Evolutionary conservation across 2,797 vertebrate species (phyloP).

Genomic region (Discoglossus pictus): DNA sequence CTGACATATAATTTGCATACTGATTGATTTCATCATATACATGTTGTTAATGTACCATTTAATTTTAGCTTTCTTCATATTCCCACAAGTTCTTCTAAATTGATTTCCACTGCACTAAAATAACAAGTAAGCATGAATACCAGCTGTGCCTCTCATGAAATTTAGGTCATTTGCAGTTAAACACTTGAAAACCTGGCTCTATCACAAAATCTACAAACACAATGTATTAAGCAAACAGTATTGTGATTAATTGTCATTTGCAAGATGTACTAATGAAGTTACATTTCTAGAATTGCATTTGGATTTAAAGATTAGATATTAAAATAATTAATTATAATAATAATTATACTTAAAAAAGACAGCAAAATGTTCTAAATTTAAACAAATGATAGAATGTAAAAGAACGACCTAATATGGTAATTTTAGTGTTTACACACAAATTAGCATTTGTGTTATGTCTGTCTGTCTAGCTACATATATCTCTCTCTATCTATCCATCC

Average conservation of each 20-base stretch:
- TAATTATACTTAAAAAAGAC: too few relatives aligned
- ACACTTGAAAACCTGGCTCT: conserved; percentile 33
- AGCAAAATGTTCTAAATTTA: too few relatives aligned
- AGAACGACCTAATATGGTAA: too few relatives aligned
- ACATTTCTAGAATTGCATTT: neutral
- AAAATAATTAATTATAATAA: too few relatives aligned
- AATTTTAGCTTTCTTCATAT: conserved; percentile 4
- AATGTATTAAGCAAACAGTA: conserved; percentile 32
- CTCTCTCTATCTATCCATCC: too few relatives aligned
- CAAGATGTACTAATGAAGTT: conserved; percentile 23
- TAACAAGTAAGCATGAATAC: conserved; percentile 13
- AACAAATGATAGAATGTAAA: too few relatives aligned
- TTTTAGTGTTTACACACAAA: too few relatives aligned
- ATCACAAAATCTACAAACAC: conserved; percentile 11
- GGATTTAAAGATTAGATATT: neutral
- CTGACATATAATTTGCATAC: too few relatives aligned
- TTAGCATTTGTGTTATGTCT: too few relatives aligned
- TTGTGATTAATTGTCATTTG: conserved; percentile 37
- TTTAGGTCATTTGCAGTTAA: conserved; percentile 46
- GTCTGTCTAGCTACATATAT: too few relatives aligned
- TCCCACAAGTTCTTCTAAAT: neutral
- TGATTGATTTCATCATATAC: too few relatives aligned
- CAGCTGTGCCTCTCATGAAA: conserved; percentile 38
- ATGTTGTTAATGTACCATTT: too few relatives aligned
- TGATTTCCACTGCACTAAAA: neutral